phyloP scores from a whole-genome alignment of 1,140 invertebrate genomes.

The Druon quercuslanigerum region DNA sequence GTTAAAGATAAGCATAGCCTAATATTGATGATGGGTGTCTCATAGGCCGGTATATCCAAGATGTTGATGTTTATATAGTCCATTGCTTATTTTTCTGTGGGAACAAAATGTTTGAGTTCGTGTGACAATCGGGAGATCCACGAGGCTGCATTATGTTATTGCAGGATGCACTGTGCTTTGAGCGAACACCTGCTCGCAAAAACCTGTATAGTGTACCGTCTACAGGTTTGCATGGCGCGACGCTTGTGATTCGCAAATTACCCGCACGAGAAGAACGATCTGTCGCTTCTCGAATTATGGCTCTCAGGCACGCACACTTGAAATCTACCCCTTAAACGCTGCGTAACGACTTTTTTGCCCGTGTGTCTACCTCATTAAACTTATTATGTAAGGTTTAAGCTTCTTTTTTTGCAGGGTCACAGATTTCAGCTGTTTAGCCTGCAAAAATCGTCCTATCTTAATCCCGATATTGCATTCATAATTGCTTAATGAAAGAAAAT shows the following conservation, averaged over 20 bases:
- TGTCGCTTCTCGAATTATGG: constrained; percentile 24
- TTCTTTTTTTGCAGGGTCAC: no score
- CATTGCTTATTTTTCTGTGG: no score
- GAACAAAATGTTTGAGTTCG: not conserved
- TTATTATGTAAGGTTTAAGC: not conserved
- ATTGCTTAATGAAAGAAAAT: no score
- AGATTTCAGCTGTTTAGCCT: no score
- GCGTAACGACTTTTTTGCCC: not conserved
- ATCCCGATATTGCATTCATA: no score
- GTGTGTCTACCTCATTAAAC: constrained; percentile 12
- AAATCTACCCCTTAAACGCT: not conserved
- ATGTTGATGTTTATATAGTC: no score
- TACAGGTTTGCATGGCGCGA: constrained; percentile 18
- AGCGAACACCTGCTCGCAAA: constrained; percentile 24
- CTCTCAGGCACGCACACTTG: constrained; percentile 19
- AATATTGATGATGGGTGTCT: no score
- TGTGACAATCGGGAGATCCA: not conserved
- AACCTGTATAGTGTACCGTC: constrained; percentile 1
- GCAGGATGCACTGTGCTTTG: constrained; percentile 9
- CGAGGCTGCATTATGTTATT: constrained; percentile 14
- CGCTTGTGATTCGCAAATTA: constrained; percentile 25
- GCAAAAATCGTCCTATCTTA: no score
- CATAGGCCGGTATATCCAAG: no score
- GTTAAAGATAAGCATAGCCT: no score
- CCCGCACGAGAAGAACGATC: constrained; percentile 18